A percentile compares a stretch with the other conserved stretches of the same genome.
phyloP scores from a whole-genome alignment of 2,797 vertebrate genomes.

The Agapornis canus region DNA sequence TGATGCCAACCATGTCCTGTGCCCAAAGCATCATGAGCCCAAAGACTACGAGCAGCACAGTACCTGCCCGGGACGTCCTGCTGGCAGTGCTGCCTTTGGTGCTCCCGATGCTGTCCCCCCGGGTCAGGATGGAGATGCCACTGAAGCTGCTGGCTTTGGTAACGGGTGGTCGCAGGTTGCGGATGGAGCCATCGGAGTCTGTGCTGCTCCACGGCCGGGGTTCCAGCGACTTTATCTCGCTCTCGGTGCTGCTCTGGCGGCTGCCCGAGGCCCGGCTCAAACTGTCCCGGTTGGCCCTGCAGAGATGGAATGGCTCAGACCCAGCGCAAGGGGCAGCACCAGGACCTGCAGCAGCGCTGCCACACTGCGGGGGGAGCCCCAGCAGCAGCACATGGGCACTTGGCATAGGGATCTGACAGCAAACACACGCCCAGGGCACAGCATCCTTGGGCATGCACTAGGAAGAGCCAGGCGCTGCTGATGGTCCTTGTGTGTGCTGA shows the following conservation, averaged over 20 bases:
- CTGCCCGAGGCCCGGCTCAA: conserved; percentile 91
- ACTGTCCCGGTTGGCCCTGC: conserved; percentile 90
- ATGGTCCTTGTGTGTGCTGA: neutral
- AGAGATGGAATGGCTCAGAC: neutral
- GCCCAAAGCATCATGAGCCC: too few relatives aligned
- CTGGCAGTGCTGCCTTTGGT: conserved; percentile 84
- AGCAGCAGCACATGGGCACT: neutral
- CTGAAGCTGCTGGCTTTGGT: conserved; percentile 99
- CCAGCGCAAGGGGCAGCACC: neutral
- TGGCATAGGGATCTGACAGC: neutral
- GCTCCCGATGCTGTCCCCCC: conserved; percentile 93
- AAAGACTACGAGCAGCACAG: rapidly evolving
- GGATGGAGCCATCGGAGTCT: conserved; percentile 92
- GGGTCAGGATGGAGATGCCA: conserved; percentile 96
- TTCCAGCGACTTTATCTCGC: conserved; percentile 94
- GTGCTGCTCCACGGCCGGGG: conserved; percentile 99
- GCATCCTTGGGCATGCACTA: neutral
- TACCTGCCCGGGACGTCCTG: conserved; percentile 75
- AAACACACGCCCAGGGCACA: rapidly evolving
- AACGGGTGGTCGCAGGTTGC: conserved; percentile 90
- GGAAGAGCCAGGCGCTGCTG: neutral
- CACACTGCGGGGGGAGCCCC: neutral
- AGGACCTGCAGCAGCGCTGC: neutral
- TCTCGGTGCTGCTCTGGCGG: conserved; percentile 98
- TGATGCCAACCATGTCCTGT: too few relatives aligned